Percentiles rank a stretch among this genome's conserved stretches.
Conservation (phyloP, 2,113 vertebrate genomes). For the Thalassarche chlororhynchos region DNA sequence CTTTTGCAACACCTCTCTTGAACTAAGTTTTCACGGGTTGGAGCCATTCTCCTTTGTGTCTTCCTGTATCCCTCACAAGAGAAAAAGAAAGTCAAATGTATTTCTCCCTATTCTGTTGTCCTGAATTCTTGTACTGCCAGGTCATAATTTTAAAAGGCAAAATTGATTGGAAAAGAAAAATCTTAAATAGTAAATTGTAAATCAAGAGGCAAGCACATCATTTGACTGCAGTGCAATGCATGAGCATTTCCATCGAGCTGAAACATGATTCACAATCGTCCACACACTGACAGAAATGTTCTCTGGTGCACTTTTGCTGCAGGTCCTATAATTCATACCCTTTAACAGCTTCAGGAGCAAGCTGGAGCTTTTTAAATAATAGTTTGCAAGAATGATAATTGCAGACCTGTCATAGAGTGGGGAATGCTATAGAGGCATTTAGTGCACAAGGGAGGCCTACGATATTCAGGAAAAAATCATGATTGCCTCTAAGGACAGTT, state of each 20-base stretch:
- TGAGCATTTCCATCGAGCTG: background rate
- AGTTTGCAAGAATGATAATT: constrained; percentile 32
- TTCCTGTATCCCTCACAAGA: background rate
- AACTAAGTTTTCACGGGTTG: background rate
- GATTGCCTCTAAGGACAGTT: background rate
- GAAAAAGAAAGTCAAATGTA: background rate
- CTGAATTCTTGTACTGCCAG: background rate
- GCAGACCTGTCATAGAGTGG: background rate
- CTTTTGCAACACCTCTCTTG: background rate
- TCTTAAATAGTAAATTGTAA: background rate
- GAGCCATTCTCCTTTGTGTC: background rate
- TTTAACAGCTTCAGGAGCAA: background rate
- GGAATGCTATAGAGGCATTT: background rate
- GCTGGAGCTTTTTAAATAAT: constrained; percentile 18
- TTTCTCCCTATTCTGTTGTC: background rate
- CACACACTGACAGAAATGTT: background rate
- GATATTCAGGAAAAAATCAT: background rate
- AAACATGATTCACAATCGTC: background rate
- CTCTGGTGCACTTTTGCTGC: background rate
- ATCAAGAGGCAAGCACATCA: background rate
- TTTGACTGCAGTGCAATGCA: background rate
- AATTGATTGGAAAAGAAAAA: background rate
- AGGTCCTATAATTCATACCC: background rate
- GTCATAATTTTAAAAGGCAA: background rate
- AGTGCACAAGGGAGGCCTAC: background rate